Base-by-base conservation (phyloP, 37 sponge, comb jelly and placozoan species). In the Mnemiopsis leidyi region DNA sequence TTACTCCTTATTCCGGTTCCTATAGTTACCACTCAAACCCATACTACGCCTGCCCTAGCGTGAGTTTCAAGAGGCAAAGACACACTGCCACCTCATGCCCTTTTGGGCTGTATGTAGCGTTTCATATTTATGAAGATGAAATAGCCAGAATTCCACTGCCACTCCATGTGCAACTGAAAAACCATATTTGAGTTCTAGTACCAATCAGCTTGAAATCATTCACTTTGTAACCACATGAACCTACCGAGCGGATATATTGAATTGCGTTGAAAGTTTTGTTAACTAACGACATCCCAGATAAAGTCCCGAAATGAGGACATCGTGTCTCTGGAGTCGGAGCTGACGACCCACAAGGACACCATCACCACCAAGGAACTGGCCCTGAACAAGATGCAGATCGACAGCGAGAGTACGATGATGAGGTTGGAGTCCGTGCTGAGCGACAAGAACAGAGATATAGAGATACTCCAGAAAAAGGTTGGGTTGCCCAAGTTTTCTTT, bases 391-490 rank as follows among this genome's bases (percentile, higher is more conserved):
- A 13, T 85, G 25, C 90, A 85, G 61, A 85, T 85, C 29, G 90
- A 85, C 36, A 85, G 26, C 26, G 90, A 85, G 40, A 85, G 90
- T 61, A 7, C 3, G 13, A 39, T n/a, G 5, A 36, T 32, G 28
- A 28, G 90, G 24, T 37, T 85, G 61, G 90, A 85, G 30, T 32
- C 36, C 30, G 32, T 18, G 5, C 29, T 85, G 18, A 40, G 28
- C 39, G 90, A 85, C 39, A 85, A 33, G 29, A 33, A 23, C 28
- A n/a, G 61, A 23, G 90, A 85, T 28, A 85, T 85, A 36, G 90
- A 85, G 61, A 85, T 85, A 28, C 90, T 85, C n/a, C 39, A 38
- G 90, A 85, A 85, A 39, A 85, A 85, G 90, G 90, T 85, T 13
- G 26, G 18, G 68, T 18, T 61, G 68, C 18, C 68, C 18, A 18